These are phyloP conservation scores for Cyprinodon variegatus DNA, from an alignment of 2,113 vertebrate species.

Conservation along the genomic window DNA sequence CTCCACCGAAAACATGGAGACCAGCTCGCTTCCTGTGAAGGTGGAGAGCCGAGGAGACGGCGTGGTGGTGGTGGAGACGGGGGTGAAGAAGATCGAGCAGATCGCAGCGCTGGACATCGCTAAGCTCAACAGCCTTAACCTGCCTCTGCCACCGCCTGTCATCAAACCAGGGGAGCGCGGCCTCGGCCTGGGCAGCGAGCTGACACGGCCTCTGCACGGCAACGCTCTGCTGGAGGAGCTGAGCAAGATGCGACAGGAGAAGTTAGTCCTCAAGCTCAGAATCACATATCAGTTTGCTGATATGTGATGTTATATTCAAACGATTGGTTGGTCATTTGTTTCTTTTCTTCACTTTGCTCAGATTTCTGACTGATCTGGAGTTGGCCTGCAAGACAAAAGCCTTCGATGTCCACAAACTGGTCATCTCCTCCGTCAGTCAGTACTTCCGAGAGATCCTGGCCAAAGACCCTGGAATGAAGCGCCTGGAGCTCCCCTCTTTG, in stretches of 20 bases:
- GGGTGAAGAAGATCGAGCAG: constrained; percentile 80
- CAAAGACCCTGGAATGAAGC: constrained; percentile 81
- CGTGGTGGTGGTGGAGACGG: constrained; percentile 67
- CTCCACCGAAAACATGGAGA: constrained; percentile 45
- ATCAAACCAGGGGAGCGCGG: constrained; percentile 79
- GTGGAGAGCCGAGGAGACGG: constrained; percentile 64
- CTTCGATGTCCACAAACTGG: constrained; percentile 84
- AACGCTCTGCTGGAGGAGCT: constrained; percentile 82
- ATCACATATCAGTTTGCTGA: background rate
- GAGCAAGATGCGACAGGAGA: constrained; percentile 84
- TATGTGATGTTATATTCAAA: background rate
- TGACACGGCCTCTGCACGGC: constrained; percentile 76
- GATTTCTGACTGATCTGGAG: constrained; percentile 85
- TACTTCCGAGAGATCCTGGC: constrained; percentile 83
- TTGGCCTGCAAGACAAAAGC: constrained; percentile 85
- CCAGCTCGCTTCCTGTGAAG: constrained; percentile 27
- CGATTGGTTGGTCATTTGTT: too few relatives aligned
- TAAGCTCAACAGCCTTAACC: constrained; percentile 80
- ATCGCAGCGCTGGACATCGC: constrained; percentile 81
- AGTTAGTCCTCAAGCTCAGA: constrained; percentile 23
- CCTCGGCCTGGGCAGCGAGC: constrained; percentile 80
- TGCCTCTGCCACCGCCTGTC: constrained; percentile 75
- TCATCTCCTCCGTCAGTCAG: constrained; percentile 85
- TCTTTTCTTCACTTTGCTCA: constrained; percentile 13
- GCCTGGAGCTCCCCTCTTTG: constrained; percentile 79